Percentiles rank a stretch among this genome's conserved stretches.
These are phyloP conservation scores for Aphaenogaster rudis DNA, from an alignment of 1,140 invertebrate genomes.

Conservation along the genomic window DNA sequence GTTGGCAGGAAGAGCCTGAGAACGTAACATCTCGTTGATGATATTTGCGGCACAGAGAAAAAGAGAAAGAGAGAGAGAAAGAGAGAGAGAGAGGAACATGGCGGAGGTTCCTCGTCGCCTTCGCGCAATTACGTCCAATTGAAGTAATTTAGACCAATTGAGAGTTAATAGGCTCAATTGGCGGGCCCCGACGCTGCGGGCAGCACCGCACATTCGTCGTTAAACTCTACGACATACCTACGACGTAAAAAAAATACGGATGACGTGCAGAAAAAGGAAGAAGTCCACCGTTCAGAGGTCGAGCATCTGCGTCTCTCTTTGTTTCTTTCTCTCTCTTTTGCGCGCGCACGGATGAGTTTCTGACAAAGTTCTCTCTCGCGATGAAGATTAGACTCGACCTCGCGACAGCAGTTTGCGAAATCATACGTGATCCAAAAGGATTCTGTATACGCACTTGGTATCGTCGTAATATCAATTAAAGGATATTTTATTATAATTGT, in stretches of 20 bases:
- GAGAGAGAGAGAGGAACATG: constrained; percentile 57
- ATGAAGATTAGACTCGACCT: background rate
- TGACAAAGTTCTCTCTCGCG: background rate
- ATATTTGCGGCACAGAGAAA: constrained; percentile 47
- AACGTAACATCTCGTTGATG: constrained; percentile 60
- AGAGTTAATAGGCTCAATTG: constrained; percentile 85
- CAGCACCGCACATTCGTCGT: constrained; percentile 62
- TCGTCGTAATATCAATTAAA: background rate
- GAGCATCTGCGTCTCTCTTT: background rate
- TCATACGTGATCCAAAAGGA: background rate
- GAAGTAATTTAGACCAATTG: constrained; percentile 85
- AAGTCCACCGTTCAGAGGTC: constrained; percentile 11
- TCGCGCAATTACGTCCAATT: constrained; percentile 85
- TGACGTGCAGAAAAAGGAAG: constrained; percentile 53
- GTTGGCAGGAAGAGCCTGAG: constrained; percentile 57
- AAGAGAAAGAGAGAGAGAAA: constrained; percentile 47
- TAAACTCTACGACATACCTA: constrained; percentile 71
- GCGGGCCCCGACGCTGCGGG: constrained; percentile 66
- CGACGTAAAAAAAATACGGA: constrained; percentile 69
- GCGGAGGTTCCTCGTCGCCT: constrained; percentile 84
- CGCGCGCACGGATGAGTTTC: background rate
- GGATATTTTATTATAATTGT: background rate
- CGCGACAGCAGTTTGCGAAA: background rate
- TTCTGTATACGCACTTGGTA: background rate
- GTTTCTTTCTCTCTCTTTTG: background rate